Conservation (phyloP, 1,140 invertebrate species). For the Danaus melanippus region DNA sequence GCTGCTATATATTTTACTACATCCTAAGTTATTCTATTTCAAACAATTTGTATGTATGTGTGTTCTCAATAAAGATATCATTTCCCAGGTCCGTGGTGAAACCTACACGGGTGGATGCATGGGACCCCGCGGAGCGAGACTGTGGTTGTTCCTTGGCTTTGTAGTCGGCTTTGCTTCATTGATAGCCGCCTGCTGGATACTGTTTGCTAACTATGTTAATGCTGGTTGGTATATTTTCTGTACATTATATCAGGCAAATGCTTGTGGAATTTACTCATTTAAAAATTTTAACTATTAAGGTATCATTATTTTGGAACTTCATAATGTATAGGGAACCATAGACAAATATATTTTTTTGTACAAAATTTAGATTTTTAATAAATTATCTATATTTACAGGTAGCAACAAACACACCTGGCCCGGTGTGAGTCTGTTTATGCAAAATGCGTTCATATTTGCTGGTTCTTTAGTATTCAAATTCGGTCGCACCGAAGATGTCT, state of each 20-base stretch:
- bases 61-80: too few relatives aligned
- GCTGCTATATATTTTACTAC: too few relatives aligned
- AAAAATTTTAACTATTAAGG: too few relatives aligned
- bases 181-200: constrained; percentile 96
- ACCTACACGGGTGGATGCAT: constrained; percentile 89
- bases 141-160: constrained; percentile 98
- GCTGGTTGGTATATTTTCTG: constrained; percentile 28
- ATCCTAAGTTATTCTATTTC: too few relatives aligned
- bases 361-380: constrained; percentile 13
- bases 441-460: constrained; percentile 96
- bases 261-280: too few relatives aligned
- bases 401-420: constrained; percentile 77
- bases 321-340: too few relatives aligned
- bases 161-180: constrained; percentile 95
- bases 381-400: constrained; percentile 21
- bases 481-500: constrained; percentile 91
- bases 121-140: constrained; percentile 88
- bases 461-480: constrained; percentile 95
- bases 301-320: too few relatives aligned
- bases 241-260: too few relatives aligned
- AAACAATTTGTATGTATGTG: too few relatives aligned
- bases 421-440: constrained; percentile 93
- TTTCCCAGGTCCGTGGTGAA: constrained; percentile 82
- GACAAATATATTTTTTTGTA: too few relatives aligned
- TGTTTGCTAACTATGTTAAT: constrained; percentile 86